A percentile compares a stretch with the other conserved stretches of the same genome.
phyloP scores from a whole-genome alignment of 2,797 vertebrate species.

The Gymnopithys bicolor region DNA sequence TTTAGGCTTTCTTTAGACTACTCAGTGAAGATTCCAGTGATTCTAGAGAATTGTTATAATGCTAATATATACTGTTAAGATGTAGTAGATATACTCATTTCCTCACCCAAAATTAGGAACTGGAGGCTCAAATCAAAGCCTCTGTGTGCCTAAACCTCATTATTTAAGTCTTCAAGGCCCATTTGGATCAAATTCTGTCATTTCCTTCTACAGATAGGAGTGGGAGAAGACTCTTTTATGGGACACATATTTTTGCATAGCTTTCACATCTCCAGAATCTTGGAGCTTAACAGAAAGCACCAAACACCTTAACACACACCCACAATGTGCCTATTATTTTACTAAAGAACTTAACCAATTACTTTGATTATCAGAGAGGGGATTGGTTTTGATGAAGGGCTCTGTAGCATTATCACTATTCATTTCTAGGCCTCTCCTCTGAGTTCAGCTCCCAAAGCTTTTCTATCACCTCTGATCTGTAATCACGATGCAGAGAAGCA shows the following conservation, averaged over 20 bases:
- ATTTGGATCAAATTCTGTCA: slow-evolving; percentile 6
- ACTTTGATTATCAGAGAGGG: neutral
- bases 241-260: slow-evolving; percentile 22
- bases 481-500: accelerated
- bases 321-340: neutral
- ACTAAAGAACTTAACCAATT: neutral
- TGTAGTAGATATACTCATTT: neutral
- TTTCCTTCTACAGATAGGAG: neutral
- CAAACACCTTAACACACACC: slow-evolving; percentile 27
- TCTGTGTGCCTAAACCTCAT: neutral
- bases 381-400: neutral
- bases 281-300: neutral
- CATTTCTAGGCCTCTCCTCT: neutral
- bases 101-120: neutral
- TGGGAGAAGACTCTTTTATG: slow-evolving; percentile 28
- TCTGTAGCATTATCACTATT: neutral
- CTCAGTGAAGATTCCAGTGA: neutral
- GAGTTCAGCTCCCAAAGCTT: neutral
- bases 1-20: neutral
- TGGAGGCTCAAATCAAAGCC: neutral
- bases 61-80: neutral
- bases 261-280: neutral
- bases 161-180: neutral
- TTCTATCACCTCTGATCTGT: accelerated
- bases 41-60: neutral